Base-by-base conservation (phyloP, 2,888 invertebrate species). In the Clepsis dumicolana region DNA sequence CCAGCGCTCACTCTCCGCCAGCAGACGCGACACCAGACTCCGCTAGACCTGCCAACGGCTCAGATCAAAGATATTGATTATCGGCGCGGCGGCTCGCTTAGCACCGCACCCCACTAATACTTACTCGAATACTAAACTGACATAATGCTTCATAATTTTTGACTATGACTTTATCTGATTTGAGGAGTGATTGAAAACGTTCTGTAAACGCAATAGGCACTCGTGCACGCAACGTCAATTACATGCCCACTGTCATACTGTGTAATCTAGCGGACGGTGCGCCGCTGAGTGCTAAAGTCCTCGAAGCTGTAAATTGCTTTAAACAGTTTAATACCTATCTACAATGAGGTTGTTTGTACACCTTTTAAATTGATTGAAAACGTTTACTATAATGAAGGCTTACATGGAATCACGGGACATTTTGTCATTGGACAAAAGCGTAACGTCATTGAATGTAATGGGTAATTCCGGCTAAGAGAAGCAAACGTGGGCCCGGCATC, bases 381-480 rank as follows among this genome's bases (percentile, higher is more conserved):
- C 88, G 88, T 88, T 93, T 91, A 91, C 65, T 78, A 81, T 91
- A 90, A 91, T 92, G 84, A 89, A 82, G 80, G 90, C 85, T 84
- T 86, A 81, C 82, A 82, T 85, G 82, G 82, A 85, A 80, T 78
- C 81, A 83, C 81, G 77, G 82, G 76, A 83, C 81, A 81, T 82
- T 81, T 82, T 85, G 85, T 87, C 84, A 80, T 81, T 72, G 79
- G 74, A 74, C 82, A 86, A 90, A 92, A 91, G 81, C 82, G 88
- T 88, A 84, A 76, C 86, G 92, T 93, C 93, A 93, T 92, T 83
- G 86, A 78, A 82, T 74, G 87, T 92, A 93, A 93, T 93, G 90
- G 91, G 85, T 88, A 88, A 91, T 87, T 86, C 86, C 81, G 84
- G 81, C 81, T 80, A 77, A 80, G 77, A 75, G 73, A 70, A 74